Percentiles rank a stretch among this genome's conserved stretches.
phyloP scores from a whole-genome alignment of 1,140 invertebrate species.

The Leguminivora glycinivorella region DNA sequence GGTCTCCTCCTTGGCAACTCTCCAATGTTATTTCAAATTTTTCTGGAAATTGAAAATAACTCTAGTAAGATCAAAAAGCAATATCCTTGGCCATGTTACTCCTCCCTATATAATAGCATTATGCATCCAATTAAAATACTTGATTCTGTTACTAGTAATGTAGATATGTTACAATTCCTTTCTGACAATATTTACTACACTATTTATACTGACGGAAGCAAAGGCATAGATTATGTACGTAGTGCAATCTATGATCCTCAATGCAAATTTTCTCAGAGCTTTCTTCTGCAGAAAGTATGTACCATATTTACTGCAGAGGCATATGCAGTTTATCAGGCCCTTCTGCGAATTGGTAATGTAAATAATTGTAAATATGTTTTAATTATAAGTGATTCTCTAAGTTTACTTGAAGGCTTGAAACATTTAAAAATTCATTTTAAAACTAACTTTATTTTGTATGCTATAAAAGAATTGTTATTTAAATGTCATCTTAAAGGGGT shows the following conservation, averaged over 20 bases:
- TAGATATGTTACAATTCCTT: background rate
- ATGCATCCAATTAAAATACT: background rate
- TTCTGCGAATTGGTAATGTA: conserved; percentile 5
- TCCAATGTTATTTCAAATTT: background rate
- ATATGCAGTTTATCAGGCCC: conserved; percentile 5
- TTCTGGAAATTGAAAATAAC: background rate
- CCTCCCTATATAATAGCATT: background rate
- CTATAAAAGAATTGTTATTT: background rate
- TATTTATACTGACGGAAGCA: conserved; percentile 25
- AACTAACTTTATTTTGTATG: too few relatives aligned
- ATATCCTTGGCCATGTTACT: background rate
- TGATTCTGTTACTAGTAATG: conserved; percentile 9
- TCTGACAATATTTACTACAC: conserved; percentile 2
- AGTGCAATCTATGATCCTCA: conserved; percentile 11
- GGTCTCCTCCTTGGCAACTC: background rate
- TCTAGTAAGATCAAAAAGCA: background rate
- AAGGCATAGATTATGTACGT: background rate
- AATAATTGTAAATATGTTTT: conserved; percentile 18
- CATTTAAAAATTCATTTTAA: background rate
- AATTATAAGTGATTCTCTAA: background rate
- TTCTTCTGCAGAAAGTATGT: too few relatives aligned
- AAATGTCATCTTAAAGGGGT: background rate
- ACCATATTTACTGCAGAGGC: too few relatives aligned
- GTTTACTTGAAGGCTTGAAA: background rate
- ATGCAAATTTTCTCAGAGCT: background rate